Conservation (phyloP, 64 coral and sea anemone species). For the Orbicella faveolata region DNA sequence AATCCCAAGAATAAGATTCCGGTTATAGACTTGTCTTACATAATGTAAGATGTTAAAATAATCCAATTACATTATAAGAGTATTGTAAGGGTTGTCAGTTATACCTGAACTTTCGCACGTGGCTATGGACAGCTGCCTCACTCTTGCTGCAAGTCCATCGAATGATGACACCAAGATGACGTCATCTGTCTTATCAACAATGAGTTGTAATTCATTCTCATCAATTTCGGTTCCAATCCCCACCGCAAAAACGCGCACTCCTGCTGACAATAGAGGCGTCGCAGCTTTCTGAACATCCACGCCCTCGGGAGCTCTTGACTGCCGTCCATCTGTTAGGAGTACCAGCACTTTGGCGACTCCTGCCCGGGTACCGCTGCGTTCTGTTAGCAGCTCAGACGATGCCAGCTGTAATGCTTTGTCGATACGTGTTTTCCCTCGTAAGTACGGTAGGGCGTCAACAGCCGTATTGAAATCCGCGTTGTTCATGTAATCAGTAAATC, state of each 20-base stretch:
- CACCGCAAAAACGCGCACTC: slow-evolving; percentile 51
- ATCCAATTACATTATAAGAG: no score
- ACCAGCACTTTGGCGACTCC: slow-evolving; percentile 14
- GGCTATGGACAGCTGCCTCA: slow-evolving; percentile 49
- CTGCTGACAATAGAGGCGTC: slow-evolving; percentile 17
- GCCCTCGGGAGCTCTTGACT: not conserved
- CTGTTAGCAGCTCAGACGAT: not conserved
- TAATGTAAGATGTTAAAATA: no score
- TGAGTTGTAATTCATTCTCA: slow-evolving; percentile 11
- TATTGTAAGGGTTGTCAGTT: not conserved
- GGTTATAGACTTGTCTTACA: not conserved
- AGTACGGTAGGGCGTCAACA: slow-evolving; percentile 46
- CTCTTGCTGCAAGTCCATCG: slow-evolving; percentile 20
- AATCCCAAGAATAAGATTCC: no score
- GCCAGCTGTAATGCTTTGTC: slow-evolving; percentile 63
- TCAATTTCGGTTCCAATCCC: slow-evolving; percentile 53
- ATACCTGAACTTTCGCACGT: slow-evolving; percentile 49
- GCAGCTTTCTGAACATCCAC: slow-evolving; percentile 34
- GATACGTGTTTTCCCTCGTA: slow-evolving; percentile 62
- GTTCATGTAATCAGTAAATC: slow-evolving; percentile 26
- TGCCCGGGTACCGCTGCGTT: not conserved
- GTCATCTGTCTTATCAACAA: slow-evolving; percentile 56
- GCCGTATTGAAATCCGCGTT: slow-evolving; percentile 8
- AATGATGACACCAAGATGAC: slow-evolving; percentile 42
- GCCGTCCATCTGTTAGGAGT: slow-evolving; percentile 5